Evolutionary conservation across 2,888 invertebrate species (phyloP).

Genomic region (Ormyrus labotus): DNA sequence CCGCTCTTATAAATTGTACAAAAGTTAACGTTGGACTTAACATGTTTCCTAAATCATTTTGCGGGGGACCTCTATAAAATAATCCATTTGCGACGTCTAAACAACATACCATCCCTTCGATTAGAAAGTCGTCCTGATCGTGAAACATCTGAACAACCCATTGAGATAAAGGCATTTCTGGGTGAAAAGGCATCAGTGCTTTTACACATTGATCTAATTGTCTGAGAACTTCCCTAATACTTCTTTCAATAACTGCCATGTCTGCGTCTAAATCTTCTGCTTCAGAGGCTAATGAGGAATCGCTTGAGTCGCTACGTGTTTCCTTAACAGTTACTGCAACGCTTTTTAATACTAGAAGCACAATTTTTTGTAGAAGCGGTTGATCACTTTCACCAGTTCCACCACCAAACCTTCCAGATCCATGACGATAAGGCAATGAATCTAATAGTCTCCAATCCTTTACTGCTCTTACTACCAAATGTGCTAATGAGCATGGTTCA

Average conservation of each 20-base stretch:
- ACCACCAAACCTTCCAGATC: slow-evolving; percentile 77
- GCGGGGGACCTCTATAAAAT: slow-evolving; percentile 87
- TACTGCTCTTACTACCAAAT: slow-evolving; percentile 89
- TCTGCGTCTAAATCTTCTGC: slow-evolving; percentile 92
- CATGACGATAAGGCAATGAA: slow-evolving; percentile 75
- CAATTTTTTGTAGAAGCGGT: slow-evolving; percentile 89
- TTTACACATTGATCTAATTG: slow-evolving; percentile 90
- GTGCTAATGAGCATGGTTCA: slow-evolving; percentile 91
- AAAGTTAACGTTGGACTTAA: slow-evolving; percentile 92
- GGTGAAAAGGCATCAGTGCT: slow-evolving; percentile 88
- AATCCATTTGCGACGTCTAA: slow-evolving; percentile 91
- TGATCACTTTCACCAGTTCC: slow-evolving; percentile 77
- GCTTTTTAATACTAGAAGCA: slow-evolving; percentile 90
- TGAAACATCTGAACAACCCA: slow-evolving; percentile 92
- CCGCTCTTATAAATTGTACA: slow-evolving; percentile 89
- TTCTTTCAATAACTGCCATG: slow-evolving; percentile 91
- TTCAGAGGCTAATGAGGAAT: slow-evolving; percentile 89
- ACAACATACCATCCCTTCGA: slow-evolving; percentile 94
- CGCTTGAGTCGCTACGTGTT: slow-evolving; percentile 90
- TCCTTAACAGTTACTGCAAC: slow-evolving; percentile 94
- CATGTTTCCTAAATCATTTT: slow-evolving; percentile 88
- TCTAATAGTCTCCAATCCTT: slow-evolving; percentile 88
- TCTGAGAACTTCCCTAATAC: slow-evolving; percentile 88
- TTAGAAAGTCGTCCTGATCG: slow-evolving; percentile 93
- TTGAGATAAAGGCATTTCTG: slow-evolving; percentile 91